Evolutionary conservation across 2,888 invertebrate genomes (phyloP), one percentile per base, ranked within the genome.

Genomic region (Ernsta delagoae): DNA sequence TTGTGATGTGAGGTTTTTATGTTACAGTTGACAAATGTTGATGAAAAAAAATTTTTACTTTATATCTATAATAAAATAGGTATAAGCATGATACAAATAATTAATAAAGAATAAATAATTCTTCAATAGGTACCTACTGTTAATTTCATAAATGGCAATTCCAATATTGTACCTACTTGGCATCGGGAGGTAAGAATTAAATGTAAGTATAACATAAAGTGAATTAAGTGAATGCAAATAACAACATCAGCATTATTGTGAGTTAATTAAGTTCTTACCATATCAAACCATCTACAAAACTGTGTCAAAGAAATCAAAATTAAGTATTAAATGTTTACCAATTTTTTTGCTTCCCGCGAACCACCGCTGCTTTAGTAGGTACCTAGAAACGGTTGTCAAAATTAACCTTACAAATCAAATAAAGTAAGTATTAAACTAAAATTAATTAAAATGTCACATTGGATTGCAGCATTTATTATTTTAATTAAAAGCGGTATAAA

Each of bases 391-490:
- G n/a, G n/a, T n/a, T n/a, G 12, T 48, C 48, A 48, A 48, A 48
- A 48, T 48, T 48, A 48, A 48, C 12, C 48, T 48, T 48, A 16
- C 12, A 16, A 16, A 31, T 31, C 24, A 31, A 31, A 54, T 1
- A 31, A 9, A 31, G 41, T 48, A 6, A 16, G n/a, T n/a, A n/a
- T n/a, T n/a, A n/a, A n/a, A n/a, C n/a, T 48, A 48, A 48, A 48
- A 12, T 5, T 48, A n/a, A n/a, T n/a, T 31, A 48, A 48, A 5
- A 45, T 48, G 60, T 34, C 31, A 54, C 24, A 16, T 9, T 31
- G 54, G 9, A 48, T 60, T 45, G 54, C 39, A 59, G 60, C 9
- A 59, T 48, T 64, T 60, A 59, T 54, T 64, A 62, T 16, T 43
- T 16, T 9, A 24, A 34, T 48, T 48, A 48, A 48, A 16, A 48